phyloP scores from a whole-genome alignment of 2,888 invertebrate genomes.

The Blastobasis lacticolella region DNA sequence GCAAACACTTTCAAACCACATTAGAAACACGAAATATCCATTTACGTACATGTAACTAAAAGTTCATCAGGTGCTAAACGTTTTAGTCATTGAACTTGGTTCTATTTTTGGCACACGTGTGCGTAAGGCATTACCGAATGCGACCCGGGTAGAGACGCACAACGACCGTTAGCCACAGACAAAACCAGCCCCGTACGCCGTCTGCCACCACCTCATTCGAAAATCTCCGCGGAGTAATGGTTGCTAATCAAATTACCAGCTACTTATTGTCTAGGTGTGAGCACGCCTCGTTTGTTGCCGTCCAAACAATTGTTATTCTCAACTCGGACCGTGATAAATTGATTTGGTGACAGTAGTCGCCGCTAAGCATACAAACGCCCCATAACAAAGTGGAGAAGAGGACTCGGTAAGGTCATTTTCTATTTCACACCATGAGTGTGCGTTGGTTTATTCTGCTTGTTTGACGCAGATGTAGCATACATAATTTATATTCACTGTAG shows the following conservation, averaged over 20 bases:
- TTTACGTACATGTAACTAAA: no score
- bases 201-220: no score
- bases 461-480: no score
- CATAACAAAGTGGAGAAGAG: conserved; percentile 43
- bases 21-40: no score
- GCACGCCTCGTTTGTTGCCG: conserved; percentile 44
- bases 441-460: no score
- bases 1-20: no score
- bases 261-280: conserved; percentile 51
- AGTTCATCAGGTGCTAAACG: no score
- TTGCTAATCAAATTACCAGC: conserved; percentile 42
- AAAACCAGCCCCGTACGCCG: no score
- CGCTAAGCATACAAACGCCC: conserved; percentile 49
- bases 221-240: conserved; percentile 6
- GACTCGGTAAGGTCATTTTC: conserved; percentile 27
- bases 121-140: no score
- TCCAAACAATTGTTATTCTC: conserved; percentile 43
- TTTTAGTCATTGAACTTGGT: no score
- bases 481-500: no score
- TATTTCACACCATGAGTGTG: conserved; percentile 34
- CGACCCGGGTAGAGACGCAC: background rate
- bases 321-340: conserved; percentile 53
- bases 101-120: no score
- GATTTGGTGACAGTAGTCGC: conserved; percentile 50
- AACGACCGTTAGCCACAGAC: background rate